Percentiles rank a stretch among this genome's conserved stretches.
Evolutionary conservation across 2,797 vertebrate species (phyloP).

Genomic region (Rhabdomys pumilio): DNA sequence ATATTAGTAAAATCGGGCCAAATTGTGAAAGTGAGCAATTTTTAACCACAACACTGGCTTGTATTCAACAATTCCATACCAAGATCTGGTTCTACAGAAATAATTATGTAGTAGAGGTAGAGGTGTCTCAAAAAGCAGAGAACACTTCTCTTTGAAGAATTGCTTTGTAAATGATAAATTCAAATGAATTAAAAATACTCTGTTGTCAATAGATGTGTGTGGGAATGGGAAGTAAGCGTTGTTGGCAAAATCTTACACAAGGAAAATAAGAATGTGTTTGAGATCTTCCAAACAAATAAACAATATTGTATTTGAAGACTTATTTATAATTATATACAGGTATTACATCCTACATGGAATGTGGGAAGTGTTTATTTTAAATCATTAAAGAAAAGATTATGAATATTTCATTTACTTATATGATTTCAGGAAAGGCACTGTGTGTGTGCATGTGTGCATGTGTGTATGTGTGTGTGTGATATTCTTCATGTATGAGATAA

Average conservation of each 20-base stretch:
- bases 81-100: conserved; percentile 69
- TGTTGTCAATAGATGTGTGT: conserved; percentile 40
- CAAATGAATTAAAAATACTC: conserved; percentile 69
- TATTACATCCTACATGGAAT: not conserved
- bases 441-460: not conserved
- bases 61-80: conserved; percentile 36
- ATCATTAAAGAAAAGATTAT: conserved; percentile 15
- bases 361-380: conserved; percentile 13
- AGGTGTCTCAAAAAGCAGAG: conserved; percentile 37
- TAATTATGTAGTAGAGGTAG: conserved; percentile 23
- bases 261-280: conserved; percentile 13
- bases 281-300: conserved; percentile 15
- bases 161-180: conserved; percentile 60
- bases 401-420: not conserved
- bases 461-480: too few relatives aligned
- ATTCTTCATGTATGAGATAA: not conserved
- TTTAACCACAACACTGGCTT: conserved; percentile 30
- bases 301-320: not conserved
- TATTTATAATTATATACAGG: conserved; percentile 24
- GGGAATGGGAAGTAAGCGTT: not conserved
- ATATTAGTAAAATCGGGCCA: conserved; percentile 18
- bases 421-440: not conserved
- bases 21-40: conserved; percentile 23
- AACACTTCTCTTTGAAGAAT: conserved; percentile 69
- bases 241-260: not conserved